phyloP scores from a whole-genome alignment of 2,888 invertebrate genomes.

The Malthinus seriepunctatus region DNA sequence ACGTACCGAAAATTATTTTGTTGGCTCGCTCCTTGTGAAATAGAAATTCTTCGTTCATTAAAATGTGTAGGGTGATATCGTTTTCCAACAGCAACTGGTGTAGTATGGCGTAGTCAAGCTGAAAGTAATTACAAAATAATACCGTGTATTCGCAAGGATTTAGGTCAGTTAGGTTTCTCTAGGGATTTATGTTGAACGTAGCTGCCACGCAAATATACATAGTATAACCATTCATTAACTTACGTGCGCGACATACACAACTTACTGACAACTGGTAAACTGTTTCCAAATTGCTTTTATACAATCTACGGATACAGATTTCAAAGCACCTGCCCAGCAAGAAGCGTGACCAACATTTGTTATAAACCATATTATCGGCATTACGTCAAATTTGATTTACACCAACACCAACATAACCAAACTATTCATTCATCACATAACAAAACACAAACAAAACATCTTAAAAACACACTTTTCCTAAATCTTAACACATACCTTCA shows the following conservation, averaged over 20 bases:
- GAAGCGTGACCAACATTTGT: conserved; percentile 33
- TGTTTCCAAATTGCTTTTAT: conserved; percentile 39
- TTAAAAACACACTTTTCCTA: background rate
- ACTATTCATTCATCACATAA: background rate
- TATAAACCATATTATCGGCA: conserved; percentile 29
- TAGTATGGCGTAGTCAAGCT: conserved; percentile 82
- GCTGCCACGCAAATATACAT: conserved; percentile 38
- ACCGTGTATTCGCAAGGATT: conserved; percentile 23
- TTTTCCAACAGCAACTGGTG: conserved; percentile 81
- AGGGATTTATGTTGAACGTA: conserved; percentile 34
- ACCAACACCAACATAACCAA: background rate
- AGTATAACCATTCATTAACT: conserved; percentile 37
- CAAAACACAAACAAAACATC: too few relatives aligned
- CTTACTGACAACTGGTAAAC: conserved; percentile 41
- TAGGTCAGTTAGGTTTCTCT: conserved; percentile 34
- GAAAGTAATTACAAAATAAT: conserved; percentile 44
- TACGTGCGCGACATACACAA: conserved; percentile 40
- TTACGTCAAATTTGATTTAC: conserved; percentile 9
- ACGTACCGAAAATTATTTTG: conserved; percentile 76
- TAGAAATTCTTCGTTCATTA: conserved; percentile 81
- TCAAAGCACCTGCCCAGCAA: conserved; percentile 34
- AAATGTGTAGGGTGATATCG: conserved; percentile 78
- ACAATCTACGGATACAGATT: conserved; percentile 37
- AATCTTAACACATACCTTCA: conserved; percentile 61
- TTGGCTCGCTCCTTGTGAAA: conserved; percentile 72